Evolutionary conservation across 2,888 invertebrate genomes (phyloP).

Genomic region (Electrophaes corylata): DNA sequence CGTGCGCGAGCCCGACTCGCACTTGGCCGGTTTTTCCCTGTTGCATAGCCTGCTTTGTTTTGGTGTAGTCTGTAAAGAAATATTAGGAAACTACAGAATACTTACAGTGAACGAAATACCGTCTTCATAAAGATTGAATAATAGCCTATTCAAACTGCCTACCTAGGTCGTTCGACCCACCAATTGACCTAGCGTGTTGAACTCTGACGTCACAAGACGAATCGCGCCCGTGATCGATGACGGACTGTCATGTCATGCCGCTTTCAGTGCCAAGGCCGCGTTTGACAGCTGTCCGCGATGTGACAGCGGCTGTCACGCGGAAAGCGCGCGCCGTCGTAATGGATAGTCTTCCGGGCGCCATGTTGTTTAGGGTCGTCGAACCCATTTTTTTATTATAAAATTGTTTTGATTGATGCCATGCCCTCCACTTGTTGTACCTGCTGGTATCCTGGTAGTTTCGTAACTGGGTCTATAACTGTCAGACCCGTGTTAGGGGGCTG

Average conservation of each 20-base stretch:
- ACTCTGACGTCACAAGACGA: conserved; percentile 41
- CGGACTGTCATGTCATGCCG: conserved; percentile 38
- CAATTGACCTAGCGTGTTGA: conserved; percentile 32
- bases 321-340: conserved; percentile 76
- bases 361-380: conserved; percentile 57
- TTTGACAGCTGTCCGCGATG: conserved; percentile 44
- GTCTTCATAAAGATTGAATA: not conserved
- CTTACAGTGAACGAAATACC: not conserved
- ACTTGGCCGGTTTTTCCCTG: too few species aligned
- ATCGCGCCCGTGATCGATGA: conserved; percentile 44
- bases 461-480: conserved; percentile 24
- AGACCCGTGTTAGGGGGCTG: conserved; percentile 19
- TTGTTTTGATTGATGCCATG: conserved; percentile 37
- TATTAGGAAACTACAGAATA: not conserved
- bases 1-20: too few species aligned
- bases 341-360: conserved; percentile 71
- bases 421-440: conserved; percentile 38
- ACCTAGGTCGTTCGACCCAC: conserved; percentile 33
- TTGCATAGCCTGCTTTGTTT: too few species aligned
- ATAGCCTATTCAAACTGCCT: not conserved
- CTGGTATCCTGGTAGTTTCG: conserved; percentile 23
- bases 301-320: conserved; percentile 52
- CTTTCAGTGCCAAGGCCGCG: conserved; percentile 46
- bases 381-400: conserved; percentile 41
- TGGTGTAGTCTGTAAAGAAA: not conserved